A percentile compares a stretch with the other conserved stretches of the same genome.
Conservation (phyloP, 1,140 invertebrate genomes). For the Aethina tumida region DNA sequence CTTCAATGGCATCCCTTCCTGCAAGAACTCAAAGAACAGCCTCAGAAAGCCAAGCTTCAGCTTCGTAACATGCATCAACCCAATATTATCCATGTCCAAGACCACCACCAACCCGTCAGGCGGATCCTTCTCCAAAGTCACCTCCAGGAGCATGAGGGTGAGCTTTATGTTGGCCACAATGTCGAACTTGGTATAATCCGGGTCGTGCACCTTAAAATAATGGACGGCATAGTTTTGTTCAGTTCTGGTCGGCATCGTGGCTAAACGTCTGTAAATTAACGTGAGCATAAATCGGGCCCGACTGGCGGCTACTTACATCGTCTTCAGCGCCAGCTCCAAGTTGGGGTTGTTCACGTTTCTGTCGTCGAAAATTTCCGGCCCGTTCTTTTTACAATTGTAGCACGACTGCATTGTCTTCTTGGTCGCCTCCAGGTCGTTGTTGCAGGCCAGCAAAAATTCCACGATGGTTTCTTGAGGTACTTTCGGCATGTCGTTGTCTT, state of each 20-base stretch:
- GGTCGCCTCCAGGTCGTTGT: conserved; percentile 42
- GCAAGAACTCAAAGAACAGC: conserved; percentile 40
- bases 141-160: conserved; percentile 51
- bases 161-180: conserved; percentile 48
- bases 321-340: conserved; percentile 24
- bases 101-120: conserved; percentile 45
- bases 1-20: conserved; percentile 49
- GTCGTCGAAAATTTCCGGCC: conserved; percentile 48
- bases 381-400: conserved; percentile 43
- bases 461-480: conserved; percentile 38
- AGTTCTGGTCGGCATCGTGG: conserved; percentile 44
- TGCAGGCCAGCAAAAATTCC: conserved; percentile 50
- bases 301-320: conserved; percentile 25
- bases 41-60: conserved; percentile 38
- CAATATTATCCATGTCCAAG: conserved; percentile 46
- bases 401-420: conserved; percentile 50
- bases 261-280: conserved; percentile 18
- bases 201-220: conserved; percentile 47
- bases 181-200: conserved; percentile 46
- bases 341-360: conserved; percentile 33
- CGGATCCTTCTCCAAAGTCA: conserved; percentile 25
- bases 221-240: conserved; percentile 49
- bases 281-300: conserved; percentile 1
- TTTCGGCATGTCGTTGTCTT: too few species aligned
- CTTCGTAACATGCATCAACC: conserved; percentile 46